Base-by-base conservation (phyloP, 1,140 invertebrate species). In the Aphaenogaster floridana region DNA sequence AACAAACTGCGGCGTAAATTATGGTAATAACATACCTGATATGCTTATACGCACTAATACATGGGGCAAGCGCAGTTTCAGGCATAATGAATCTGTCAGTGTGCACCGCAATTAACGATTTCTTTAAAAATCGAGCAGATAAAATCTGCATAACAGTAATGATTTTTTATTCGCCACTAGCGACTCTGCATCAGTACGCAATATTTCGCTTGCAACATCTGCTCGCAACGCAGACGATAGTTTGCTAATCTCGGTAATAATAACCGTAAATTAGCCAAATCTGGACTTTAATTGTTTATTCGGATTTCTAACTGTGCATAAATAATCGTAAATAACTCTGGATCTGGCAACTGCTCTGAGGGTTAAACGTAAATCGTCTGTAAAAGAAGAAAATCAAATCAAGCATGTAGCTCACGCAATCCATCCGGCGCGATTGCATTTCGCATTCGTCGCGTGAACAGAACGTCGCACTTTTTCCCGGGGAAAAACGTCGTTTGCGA, bases 391-490 rank as follows among this genome's bases (percentile, higher is more conserved):
- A 59, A 72, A 72, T 59, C 15, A 45, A 50, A 42, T 28, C 21
- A 36, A 28, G n/a, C 17, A 74, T 83, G 80, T 57, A 17, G 13
- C 68, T 61, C 80, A 83, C 68, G 69, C 69, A 76, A 84, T 61
- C 52, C 36, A 39, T 28, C 45, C 63, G 76, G 17, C 39, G 34
- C 36, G 78, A 39, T 48, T 61, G 80, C 69, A 84, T 84, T 84
- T 84, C 69, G 69, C 42, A 74, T 74, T 84, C 80, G 69, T 84
- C 80, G 80, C 80, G 54, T 59, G 52, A 42, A 39, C 80, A 28
- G 64, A 21, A 9, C 34, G 39, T 54, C 15, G 80, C 42, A 50
- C 17, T 72, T 83, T 83, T 83, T 52, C 54, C 17, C 48, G 34
- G 11, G 21, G 21, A 36, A 36, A 59, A 83, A 59, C 28, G 48